Evolutionary conservation across 2,113 vertebrate species (phyloP).

Genomic region (Pogona vitticeps): DNA sequence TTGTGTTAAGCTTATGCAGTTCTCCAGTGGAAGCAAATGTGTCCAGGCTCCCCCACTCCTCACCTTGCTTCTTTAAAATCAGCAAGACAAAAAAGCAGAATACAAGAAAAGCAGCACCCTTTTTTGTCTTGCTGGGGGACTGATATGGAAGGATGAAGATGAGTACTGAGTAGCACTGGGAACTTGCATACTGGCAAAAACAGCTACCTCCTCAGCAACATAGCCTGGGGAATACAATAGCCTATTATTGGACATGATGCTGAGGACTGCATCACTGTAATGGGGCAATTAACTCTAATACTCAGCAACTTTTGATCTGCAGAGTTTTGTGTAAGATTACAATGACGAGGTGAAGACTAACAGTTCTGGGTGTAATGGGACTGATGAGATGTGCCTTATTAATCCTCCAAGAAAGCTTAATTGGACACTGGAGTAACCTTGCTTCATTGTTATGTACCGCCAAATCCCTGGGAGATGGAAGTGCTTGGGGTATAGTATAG

Average conservation of each 20-base stretch:
- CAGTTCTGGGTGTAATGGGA: conserved; percentile 63
- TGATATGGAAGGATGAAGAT: neutral
- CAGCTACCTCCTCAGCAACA: conserved; percentile 37
- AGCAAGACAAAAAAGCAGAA: neutral
- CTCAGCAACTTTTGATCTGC: conserved; percentile 66
- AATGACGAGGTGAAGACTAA: conserved; percentile 74
- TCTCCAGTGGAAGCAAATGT: neutral
- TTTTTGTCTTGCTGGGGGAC: neutral
- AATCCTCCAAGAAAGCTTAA: conserved; percentile 78
- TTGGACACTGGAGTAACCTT: conserved; percentile 70
- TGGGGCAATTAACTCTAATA: conserved; percentile 71
- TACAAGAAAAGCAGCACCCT: neutral
- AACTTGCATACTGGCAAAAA: rapidly evolving
- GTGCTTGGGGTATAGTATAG: conserved; percentile 64
- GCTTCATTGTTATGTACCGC: conserved; percentile 73
- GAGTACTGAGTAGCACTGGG: neutral
- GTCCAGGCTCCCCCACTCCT: neutral
- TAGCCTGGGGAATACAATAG: conserved; percentile 36
- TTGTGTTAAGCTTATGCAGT: conserved; percentile 16
- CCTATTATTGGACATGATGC: conserved; percentile 29
- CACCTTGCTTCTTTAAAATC: neutral
- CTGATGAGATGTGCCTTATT: conserved; percentile 76
- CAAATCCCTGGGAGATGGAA: conserved; percentile 60
- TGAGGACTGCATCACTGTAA: conserved; percentile 61
- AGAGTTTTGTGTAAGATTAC: conserved; percentile 72